Conservation (phyloP, 2,113 vertebrate species). For the Channa argus region DNA sequence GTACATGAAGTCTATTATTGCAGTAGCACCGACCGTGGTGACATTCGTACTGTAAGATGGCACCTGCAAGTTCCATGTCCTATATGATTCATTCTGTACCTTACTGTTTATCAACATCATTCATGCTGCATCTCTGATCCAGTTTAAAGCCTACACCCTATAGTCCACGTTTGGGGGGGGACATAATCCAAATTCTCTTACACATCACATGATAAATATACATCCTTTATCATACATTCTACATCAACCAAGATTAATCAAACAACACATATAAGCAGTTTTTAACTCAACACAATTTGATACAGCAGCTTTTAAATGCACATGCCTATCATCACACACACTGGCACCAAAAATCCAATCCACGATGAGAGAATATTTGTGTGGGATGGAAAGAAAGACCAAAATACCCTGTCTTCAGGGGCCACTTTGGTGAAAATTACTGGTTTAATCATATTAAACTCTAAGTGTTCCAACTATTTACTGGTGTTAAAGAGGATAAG, state of each 20-base stretch:
- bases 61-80: not conserved
- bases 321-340: not conserved
- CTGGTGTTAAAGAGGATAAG: constrained; percentile 64
- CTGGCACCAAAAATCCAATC: constrained; percentile 30
- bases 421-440: constrained; percentile 58
- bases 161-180: not conserved
- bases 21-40: no score
- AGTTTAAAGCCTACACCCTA: not conserved
- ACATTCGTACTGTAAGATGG: no score
- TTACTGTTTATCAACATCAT: not conserved
- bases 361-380: constrained; percentile 33
- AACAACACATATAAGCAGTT: not conserved
- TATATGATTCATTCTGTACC: not conserved
- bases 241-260: not conserved
- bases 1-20: no score
- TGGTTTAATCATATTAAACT: constrained; percentile 60
- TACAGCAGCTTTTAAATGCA: constrained; percentile 11
- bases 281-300: not conserved
- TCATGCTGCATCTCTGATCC: not conserved
- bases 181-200: no score
- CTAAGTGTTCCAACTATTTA: constrained; percentile 44
- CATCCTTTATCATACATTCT: not conserved
- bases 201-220: no score
- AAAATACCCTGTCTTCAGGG: constrained; percentile 40
- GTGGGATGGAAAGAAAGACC: constrained; percentile 26